phyloP scores from a whole-genome alignment of 2,113 vertebrate species.

The Perccottus glenii region DNA sequence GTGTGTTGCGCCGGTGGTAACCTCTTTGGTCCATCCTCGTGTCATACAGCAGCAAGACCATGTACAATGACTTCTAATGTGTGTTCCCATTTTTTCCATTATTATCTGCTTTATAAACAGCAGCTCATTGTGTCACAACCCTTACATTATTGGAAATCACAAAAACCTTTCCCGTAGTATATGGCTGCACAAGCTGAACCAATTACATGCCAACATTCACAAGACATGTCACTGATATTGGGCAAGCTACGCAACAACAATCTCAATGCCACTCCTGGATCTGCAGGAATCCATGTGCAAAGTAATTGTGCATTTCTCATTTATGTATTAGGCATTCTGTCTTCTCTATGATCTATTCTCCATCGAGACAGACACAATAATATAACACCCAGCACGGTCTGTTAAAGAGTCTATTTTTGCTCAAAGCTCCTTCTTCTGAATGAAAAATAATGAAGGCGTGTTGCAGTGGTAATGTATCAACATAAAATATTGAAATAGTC shows the following conservation, averaged over 20 bases:
- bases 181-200: conserved; percentile 48
- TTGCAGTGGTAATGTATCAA: conserved; percentile 75
- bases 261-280: conserved; percentile 48
- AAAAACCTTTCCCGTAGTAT: conserved; percentile 33
- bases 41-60: conserved; percentile 69
- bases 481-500: conserved; percentile 81
- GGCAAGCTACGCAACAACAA: conserved; percentile 35
- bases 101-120: conserved; percentile 36
- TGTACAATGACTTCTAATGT: conserved; percentile 53
- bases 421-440: conserved; percentile 66
- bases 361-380: conserved; percentile 67
- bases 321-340: conserved; percentile 63
- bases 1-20: conserved; percentile 45
- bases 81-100: conserved; percentile 24
- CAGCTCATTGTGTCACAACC: conserved; percentile 41
- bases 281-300: conserved; percentile 58
- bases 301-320: conserved; percentile 74
- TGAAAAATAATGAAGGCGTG: conserved; percentile 72
- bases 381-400: conserved; percentile 59
- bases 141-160: conserved; percentile 36
- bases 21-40: conserved; percentile 60
- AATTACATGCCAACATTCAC: conserved; percentile 73
- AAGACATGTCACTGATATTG: conserved; percentile 57
- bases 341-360: conserved; percentile 68
- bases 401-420: conserved; percentile 72